phyloP scores from a whole-genome alignment of 2,113 vertebrate species.

The Nerophis ophidion region DNA sequence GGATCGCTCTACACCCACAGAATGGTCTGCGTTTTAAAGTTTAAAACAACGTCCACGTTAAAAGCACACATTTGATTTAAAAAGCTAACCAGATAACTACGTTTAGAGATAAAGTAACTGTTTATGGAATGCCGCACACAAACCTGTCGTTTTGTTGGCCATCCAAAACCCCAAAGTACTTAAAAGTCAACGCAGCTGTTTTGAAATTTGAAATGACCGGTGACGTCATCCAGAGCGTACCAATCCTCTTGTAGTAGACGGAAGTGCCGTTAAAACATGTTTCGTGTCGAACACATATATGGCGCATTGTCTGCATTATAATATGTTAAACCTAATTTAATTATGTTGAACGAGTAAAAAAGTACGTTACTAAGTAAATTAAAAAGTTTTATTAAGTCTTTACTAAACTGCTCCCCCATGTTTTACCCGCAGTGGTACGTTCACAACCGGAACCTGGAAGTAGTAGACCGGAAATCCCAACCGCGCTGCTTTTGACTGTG shows the following conservation, averaged over 20 bases:
- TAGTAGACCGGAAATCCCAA: conserved; percentile 12
- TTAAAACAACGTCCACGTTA: not conserved
- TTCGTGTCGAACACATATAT: no score
- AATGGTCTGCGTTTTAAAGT: no score
- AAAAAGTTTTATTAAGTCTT: not conserved
- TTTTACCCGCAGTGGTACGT: conserved; percentile 20
- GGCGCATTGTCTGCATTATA: no score
- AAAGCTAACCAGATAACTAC: no score
- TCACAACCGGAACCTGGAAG: conserved; percentile 50
- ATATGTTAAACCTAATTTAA: no score
- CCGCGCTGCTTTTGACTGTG: conserved; percentile 36
- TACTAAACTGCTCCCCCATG: conserved; percentile 4
- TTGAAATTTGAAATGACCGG: conserved; percentile 69
- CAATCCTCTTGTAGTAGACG: conserved; percentile 58
- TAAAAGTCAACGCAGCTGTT: conserved; percentile 11
- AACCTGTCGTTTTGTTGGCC: conserved; percentile 30
- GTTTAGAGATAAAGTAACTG: not conserved
- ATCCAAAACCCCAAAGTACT: not conserved
- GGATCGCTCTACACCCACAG: no score
- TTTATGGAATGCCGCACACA: not conserved
- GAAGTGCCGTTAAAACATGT: not conserved
- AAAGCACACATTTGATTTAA: not conserved
- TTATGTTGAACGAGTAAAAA: not conserved
- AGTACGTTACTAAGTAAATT: not conserved
- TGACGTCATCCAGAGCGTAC: conserved; percentile 29